These are phyloP conservation scores for Fulmarus glacialis DNA, from an alignment of 2,113 vertebrate genomes.

Conservation along the genomic window DNA sequence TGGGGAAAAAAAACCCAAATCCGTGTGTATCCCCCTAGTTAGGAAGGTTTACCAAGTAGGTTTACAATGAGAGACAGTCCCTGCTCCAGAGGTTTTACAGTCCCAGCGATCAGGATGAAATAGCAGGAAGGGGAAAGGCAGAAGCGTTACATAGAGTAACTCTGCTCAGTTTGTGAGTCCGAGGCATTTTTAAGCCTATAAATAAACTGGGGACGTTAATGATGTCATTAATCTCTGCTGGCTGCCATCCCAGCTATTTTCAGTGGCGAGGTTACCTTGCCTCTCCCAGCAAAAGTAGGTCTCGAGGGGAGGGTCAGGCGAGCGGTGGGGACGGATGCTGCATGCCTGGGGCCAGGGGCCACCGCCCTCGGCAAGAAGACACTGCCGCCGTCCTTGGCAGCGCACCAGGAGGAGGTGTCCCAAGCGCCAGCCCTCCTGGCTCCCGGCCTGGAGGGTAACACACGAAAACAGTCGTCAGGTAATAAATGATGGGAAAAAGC, in stretches of 20 bases:
- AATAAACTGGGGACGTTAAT: conserved; percentile 48
- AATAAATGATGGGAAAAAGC: background rate
- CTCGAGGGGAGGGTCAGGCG: background rate
- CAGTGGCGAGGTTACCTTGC: conserved; percentile 36
- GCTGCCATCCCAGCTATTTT: conserved; percentile 35
- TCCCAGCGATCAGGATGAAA: background rate
- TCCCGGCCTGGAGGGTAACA: background rate
- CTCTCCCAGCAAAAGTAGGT: background rate
- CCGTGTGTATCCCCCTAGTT: background rate
- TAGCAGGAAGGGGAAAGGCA: background rate
- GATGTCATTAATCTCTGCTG: conserved; percentile 43
- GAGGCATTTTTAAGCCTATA: conserved; percentile 21
- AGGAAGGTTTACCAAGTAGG: background rate
- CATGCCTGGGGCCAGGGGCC: background rate
- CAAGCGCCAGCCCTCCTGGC: background rate
- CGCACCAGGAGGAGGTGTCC: background rate
- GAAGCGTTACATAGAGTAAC: background rate
- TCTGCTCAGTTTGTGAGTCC: background rate
- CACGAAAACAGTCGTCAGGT: background rate
- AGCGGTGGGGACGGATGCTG: background rate
- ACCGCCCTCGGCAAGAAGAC: background rate
- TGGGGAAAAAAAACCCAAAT: background rate
- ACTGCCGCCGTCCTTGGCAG: background rate
- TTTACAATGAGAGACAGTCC: background rate
- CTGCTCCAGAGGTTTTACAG: background rate